Evolutionary conservation across 92 coral and sea anemone genomes (phyloP), one percentile per base, ranked within the genome.

Genomic region (Chrysogorgia sp.): DNA sequence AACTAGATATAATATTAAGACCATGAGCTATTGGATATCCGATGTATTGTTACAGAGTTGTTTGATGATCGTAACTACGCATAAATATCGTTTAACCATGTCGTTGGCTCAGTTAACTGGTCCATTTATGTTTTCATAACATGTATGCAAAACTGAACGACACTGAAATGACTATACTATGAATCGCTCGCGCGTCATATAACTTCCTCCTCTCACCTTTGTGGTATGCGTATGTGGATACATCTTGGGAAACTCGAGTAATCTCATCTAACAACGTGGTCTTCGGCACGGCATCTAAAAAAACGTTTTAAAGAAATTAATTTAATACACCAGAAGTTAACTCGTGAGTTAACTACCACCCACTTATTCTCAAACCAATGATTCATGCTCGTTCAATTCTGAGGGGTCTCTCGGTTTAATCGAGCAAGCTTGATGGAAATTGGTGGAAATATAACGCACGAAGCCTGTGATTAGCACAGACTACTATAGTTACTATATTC

Each of bases 231-330:
- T 72, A 72, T 4, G 50, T 72, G 29, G 47, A 34, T 17, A 72
- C 79, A 43, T 72, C 79, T 56, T 72, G 79, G 4, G 26, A n/a
- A 34, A 72, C 79, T 15, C 50, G 64, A 21, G 32, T 32, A 48
- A 72, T 7, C 20, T 71, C 62, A 20, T 28, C 35, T 56, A 2
- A n/a, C 62, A 71, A 23, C n/a, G n/a, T n/a, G 1, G 48, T 8
- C 14, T 2, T 34, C 7, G 60, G 2, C 40, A 32, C 28, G 63
- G 63, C 79, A 53, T 72, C 79, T 72, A 43, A 53, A 72, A 71
- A 12, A 33, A 22, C 1, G 20, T 35, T 6, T 5, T 3, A 7
- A 17, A 52, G 7, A 3, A 6, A 6, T 52, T 17, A 3, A 20
- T 52, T 52, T 17, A 52, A 3, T 52, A 43, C 9, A 43, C 59